phyloP scores from a whole-genome alignment of 2,113 vertebrate genomes.

The Phaetusa simplex region DNA sequence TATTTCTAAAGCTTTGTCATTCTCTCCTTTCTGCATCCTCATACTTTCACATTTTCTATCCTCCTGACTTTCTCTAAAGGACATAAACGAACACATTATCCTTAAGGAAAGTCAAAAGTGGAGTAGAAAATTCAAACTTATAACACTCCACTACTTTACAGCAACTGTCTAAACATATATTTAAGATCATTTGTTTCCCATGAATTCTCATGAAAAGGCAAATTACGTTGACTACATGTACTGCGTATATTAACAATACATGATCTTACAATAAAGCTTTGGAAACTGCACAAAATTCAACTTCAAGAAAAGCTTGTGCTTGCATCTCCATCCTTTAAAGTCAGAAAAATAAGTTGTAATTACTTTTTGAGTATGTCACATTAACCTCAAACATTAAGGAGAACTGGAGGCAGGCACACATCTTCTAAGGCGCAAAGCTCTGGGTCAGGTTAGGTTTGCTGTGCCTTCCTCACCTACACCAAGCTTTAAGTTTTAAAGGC shows the following conservation, averaged over 20 bases:
- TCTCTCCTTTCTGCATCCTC: neutral
- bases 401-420: accelerated
- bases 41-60: neutral
- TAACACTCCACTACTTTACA: neutral
- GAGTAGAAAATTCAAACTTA: neutral
- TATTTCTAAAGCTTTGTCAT: neutral
- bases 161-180: neutral
- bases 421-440: neutral
- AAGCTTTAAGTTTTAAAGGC: accelerated
- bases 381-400: neutral
- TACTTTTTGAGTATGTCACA: neutral
- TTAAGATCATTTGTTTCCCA: neutral
- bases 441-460: neutral
- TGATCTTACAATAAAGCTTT: neutral
- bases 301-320: neutral
- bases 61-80: neutral
- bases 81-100: neutral
- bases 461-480: neutral
- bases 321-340: neutral
- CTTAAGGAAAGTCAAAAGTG: neutral
- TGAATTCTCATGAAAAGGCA: neutral
- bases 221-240: neutral
- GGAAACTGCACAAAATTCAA: neutral
- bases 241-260: neutral
- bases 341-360: neutral